Conservation (phyloP, 2,113 vertebrate species). For the Ivindomyrus marchei region DNA sequence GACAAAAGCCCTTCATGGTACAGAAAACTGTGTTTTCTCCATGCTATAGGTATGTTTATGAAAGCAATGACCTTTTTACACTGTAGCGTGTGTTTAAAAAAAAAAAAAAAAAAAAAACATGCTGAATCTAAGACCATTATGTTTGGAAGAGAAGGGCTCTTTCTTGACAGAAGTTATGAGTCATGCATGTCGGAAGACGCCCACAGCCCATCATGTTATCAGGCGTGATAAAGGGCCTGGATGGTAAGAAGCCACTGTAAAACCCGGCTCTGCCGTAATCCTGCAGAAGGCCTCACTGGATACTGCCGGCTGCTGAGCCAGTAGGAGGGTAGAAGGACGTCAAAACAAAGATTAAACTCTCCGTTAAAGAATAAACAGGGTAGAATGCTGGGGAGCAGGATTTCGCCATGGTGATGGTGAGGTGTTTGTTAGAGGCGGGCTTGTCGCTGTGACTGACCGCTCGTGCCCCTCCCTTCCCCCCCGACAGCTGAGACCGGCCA, state of each 20-base stretch:
- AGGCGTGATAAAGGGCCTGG: neutral
- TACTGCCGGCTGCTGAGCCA: neutral
- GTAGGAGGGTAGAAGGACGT: neutral
- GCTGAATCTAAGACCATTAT: neutral
- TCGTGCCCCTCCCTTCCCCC: conserved; percentile 34
- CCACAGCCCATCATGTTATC: conserved; percentile 5
- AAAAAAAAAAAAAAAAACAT: neutral
- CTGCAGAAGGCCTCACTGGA: neutral
- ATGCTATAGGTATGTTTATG: neutral
- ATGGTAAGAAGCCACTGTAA: neutral
- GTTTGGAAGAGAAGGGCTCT: neutral
- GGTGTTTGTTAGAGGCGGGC: neutral
- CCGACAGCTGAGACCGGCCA: conserved; percentile 80
- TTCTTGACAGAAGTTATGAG: conserved; percentile 8
- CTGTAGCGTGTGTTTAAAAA: neutral
- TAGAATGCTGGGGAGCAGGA: neutral
- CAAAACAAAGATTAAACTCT: neutral
- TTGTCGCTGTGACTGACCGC: neutral
- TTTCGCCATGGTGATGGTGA: conserved; percentile 7
- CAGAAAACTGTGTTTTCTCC: neutral
- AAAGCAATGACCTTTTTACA: neutral
- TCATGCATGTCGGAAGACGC: conserved; percentile 1
- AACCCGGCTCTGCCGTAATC: neutral
- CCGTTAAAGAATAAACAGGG: neutral
- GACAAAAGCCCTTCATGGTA: neutral